Base-by-base conservation (phyloP, 2,113 vertebrate genomes). In the Oreochromis spilurus region DNA sequence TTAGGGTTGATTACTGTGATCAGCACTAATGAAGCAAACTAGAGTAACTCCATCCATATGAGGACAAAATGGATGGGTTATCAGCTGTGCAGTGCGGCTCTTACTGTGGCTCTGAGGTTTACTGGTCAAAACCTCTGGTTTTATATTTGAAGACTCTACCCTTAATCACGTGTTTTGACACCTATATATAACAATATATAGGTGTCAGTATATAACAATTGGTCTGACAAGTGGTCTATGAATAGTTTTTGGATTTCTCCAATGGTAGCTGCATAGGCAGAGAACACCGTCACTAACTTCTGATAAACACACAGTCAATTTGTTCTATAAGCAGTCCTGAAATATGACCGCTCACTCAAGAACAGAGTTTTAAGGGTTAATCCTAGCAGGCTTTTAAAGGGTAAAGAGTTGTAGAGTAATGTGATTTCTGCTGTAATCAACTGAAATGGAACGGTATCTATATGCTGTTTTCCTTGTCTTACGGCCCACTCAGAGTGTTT, bases 1-100 rank as follows among this genome's bases (percentile, higher is more conserved):
- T 83, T 87, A 7, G n/a, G 83, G 84, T 90, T 93, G 90, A 94
- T 94, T 89, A 91, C 77, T 80, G 83, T 93, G 89, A 91, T 93
- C 88, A 90, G 45, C 48, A 36, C 67, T 86, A 87, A 91, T 94
- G 91, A 91, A 91, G 83, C 43, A 53, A 90, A 89, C 81, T 52
- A 50, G 9, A 50, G 43, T 77, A 12, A 17, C 19, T 34, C 14
- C 62, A 57, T 86, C 45, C 38, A 70, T 84, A 82, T 65, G 34
- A 31, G 10, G 19, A 52, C 9, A 70, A 24, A 53, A 62, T 53
- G 62, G 52, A 55, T 50, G 26, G 26, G 9, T n/a, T 77, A 31
- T 12, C 45, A 52, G 9, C 0, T 52, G 17, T 29, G 9, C 45
- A 31, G 10, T 77, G 26, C 0, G 24, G 19, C 9, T n/a, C 45